phyloP scores from a whole-genome alignment of 2,113 vertebrate genomes.

The Shinisaurus crocodilurus region DNA sequence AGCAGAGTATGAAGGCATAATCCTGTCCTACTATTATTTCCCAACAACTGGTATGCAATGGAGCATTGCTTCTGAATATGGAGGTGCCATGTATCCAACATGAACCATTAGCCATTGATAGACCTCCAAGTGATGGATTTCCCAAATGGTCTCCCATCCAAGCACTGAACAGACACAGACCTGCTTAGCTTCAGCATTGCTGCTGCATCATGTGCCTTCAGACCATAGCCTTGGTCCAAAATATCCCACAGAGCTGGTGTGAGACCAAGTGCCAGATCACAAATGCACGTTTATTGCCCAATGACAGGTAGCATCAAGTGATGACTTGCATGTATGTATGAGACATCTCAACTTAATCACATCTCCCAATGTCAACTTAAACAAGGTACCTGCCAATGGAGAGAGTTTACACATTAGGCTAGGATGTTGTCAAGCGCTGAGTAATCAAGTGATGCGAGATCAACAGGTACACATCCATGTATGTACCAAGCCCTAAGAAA shows the following conservation, averaged over 20 bases:
- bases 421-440: not conserved
- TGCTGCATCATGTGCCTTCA: not conserved
- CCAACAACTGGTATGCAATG: not conserved
- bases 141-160: not conserved
- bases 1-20: not conserved
- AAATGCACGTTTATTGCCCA: not conserved
- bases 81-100: not conserved
- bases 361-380: not conserved
- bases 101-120: not conserved
- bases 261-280: not conserved
- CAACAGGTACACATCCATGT: not conserved
- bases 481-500: not conserved
- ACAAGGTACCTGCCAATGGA: not conserved
- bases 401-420: not conserved
- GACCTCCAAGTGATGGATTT: not conserved
- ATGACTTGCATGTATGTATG: not conserved
- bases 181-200: not conserved
- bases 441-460: not conserved
- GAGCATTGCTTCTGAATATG: not conserved
- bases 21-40: not conserved
- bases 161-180: not conserved
- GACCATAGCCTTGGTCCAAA: not conserved
- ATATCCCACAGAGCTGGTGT: not conserved
- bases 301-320: not conserved
- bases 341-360: not conserved